Evolutionary conservation across 1,140 invertebrate genomes (phyloP).

Genomic region (Delia radicum): DNA sequence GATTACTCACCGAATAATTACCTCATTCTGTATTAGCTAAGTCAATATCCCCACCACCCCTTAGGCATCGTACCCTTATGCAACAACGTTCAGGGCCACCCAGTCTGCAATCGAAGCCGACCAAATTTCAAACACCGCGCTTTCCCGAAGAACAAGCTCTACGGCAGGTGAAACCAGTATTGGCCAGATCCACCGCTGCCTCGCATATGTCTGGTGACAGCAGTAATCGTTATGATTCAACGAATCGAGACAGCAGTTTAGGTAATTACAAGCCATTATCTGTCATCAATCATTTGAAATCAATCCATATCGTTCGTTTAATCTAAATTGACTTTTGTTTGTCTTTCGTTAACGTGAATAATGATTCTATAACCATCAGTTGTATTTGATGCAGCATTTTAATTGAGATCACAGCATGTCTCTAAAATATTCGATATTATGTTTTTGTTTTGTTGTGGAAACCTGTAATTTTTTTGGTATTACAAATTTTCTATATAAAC

Average conservation of each 20-base stretch:
- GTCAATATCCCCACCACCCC: conserved; percentile 56
- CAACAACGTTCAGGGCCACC: conserved; percentile 54
- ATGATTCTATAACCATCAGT: conserved; percentile 22
- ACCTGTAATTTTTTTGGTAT: background rate
- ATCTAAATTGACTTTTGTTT: background rate
- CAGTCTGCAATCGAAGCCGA: conserved; percentile 49
- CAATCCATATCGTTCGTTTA: background rate
- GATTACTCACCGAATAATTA: conserved; percentile 58
- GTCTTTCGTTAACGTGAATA: conserved; percentile 13
- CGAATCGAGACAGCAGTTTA: conserved; percentile 52
- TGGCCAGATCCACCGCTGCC: conserved; percentile 35
- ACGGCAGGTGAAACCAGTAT: conserved; percentile 47
- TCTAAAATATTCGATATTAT: conserved; percentile 30
- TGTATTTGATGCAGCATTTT: conserved; percentile 29
- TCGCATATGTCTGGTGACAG: conserved; percentile 34
- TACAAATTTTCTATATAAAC: background rate
- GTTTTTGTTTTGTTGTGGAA: conserved; percentile 8
- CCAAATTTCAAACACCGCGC: conserved; percentile 54
- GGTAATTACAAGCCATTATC: conserved; percentile 36
- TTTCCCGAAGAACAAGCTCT: conserved; percentile 52
- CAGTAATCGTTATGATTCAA: conserved; percentile 37
- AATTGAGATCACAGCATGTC: conserved; percentile 15
- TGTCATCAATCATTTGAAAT: background rate
- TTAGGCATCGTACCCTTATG: conserved; percentile 53
- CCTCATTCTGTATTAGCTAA: conserved; percentile 56